Evolutionary conservation across 2,888 invertebrate genomes (phyloP).

Genomic region (Andrena dorsata): DNA sequence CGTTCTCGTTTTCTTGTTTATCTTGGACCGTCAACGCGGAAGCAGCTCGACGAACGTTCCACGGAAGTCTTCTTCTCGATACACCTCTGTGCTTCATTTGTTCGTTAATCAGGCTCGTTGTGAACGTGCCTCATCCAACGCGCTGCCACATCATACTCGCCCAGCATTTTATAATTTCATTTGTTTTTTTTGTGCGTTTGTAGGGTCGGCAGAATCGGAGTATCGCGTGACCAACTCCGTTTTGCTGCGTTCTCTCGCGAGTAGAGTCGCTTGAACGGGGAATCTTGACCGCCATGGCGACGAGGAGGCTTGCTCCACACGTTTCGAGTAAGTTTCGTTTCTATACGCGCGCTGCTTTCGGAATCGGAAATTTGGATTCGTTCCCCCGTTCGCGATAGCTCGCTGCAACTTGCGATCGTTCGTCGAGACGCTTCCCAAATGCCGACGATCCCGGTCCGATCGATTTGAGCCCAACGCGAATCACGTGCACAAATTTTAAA

Average conservation of each 20-base stretch:
- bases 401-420: constrained; percentile 11
- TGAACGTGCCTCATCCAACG: neutral
- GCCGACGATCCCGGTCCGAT: constrained; percentile 60
- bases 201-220: constrained; percentile 12
- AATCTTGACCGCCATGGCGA: neutral
- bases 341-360: neutral
- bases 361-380: neutral
- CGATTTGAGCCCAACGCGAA: constrained; percentile 64
- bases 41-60: constrained; percentile 56
- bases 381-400: neutral
- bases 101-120: neutral
- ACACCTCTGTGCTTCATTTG: neutral
- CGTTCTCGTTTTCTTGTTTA: constrained; percentile 15
- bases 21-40: constrained; percentile 46
- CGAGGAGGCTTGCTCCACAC: no score
- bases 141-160: neutral
- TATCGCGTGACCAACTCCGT: constrained; percentile 9
- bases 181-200: constrained; percentile 46
- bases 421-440: constrained; percentile 58
- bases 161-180: constrained; percentile 2
- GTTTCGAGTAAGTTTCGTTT: no score
- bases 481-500: constrained; percentile 58
- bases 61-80: neutral
- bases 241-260: neutral
- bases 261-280: neutral